phyloP scores from a whole-genome alignment of 2,797 vertebrate species.

The Salmo trutta region DNA sequence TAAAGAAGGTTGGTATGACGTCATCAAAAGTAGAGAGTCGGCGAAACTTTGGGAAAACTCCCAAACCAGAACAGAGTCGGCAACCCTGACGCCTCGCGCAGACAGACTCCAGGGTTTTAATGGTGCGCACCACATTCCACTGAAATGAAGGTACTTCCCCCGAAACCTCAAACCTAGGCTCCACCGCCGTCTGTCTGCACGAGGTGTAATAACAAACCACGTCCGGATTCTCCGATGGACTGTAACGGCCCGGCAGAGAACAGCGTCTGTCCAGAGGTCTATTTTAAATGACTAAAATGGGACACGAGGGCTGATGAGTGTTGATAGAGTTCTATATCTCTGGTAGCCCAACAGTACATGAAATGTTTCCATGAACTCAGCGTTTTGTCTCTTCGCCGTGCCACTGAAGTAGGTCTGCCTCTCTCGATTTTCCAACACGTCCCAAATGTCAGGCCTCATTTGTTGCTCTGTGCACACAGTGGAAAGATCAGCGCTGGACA shows the following conservation, averaged over 20 bases:
- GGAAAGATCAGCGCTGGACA: conserved; percentile 53
- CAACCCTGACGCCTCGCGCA: not conserved
- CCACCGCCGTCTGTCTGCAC: not conserved
- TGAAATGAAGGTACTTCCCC: not conserved
- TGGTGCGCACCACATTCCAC: not conserved
- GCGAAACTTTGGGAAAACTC: not conserved
- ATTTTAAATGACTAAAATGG: not conserved
- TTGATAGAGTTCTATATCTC: conserved; percentile 33
- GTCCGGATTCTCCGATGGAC: not conserved
- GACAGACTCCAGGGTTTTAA: not conserved
- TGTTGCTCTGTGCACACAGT: conserved; percentile 57
- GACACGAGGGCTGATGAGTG: conserved; percentile 4
- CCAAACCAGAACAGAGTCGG: not conserved
- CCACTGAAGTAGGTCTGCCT: not conserved
- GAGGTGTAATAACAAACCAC: not conserved
- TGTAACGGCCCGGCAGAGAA: not conserved
- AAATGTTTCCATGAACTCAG: conserved; percentile 62
- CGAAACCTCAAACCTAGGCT: not conserved
- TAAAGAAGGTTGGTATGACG: not conserved
- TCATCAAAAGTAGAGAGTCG: not conserved
- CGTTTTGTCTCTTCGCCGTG: conserved; percentile 50
- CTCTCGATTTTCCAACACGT: conserved; percentile 35
- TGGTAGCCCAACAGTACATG: conserved; percentile 34
- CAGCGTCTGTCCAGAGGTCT: not conserved
- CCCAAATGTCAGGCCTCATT: conserved; percentile 61